A percentile compares a stretch with the other conserved stretches of the same genome.
Evolutionary conservation across 2,113 vertebrate species (phyloP).

Genomic region (Himantopus leucocephalus): DNA sequence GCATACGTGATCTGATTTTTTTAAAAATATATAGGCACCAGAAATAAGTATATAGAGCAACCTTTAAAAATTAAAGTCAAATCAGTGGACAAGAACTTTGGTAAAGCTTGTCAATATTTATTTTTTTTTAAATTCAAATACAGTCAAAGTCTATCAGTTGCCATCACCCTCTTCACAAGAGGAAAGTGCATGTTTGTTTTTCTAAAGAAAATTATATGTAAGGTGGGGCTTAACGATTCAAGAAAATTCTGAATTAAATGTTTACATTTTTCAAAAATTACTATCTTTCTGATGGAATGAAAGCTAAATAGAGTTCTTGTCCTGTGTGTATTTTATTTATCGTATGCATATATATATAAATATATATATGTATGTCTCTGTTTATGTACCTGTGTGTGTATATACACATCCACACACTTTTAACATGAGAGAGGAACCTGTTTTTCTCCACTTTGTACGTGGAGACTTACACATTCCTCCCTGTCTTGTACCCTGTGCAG

Average conservation of each 20-base stretch:
- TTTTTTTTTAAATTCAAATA: conserved; percentile 39
- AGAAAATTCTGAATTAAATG: conserved; percentile 18
- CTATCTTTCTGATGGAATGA: conserved; percentile 10
- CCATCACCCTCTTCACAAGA: conserved; percentile 49
- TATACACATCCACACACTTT: conserved; percentile 19
- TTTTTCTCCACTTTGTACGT: conserved; percentile 1
- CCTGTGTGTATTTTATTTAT: conserved; percentile 37
- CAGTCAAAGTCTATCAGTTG: conserved; percentile 17
- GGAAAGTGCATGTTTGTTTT: conserved; percentile 36
- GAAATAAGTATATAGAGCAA: conserved; percentile 35
- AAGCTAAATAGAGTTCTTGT: conserved; percentile 54
- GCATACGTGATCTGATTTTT: neutral
- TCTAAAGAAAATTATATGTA: neutral
- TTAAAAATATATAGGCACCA: conserved; percentile 22
- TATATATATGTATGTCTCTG: neutral
- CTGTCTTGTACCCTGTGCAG: conserved; percentile 1
- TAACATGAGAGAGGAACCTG: neutral
- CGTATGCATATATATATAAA: neutral
- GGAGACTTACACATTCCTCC: neutral
- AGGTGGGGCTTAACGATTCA: neutral
- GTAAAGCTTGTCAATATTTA: conserved; percentile 67
- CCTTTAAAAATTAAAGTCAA: conserved; percentile 48
- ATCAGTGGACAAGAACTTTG: conserved; percentile 71
- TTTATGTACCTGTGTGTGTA: conserved; percentile 8
- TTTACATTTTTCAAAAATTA: conserved; percentile 19